phyloP scores from a whole-genome alignment of 2,797 vertebrate genomes.

The Pipistrellus nathusii region DNA sequence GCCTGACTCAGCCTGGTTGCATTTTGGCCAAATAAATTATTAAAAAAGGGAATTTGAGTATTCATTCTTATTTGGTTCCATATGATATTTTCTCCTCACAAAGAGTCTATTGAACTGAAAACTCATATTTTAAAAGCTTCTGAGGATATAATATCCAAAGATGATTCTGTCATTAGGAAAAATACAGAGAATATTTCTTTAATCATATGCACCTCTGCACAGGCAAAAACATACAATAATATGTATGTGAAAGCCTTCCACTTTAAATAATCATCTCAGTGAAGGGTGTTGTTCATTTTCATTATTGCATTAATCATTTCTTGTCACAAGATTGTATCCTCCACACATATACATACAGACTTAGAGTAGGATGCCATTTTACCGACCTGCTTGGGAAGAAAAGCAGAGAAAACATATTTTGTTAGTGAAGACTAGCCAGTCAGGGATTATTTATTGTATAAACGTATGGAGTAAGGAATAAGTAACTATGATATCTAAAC shows the following conservation, averaged over 20 bases:
- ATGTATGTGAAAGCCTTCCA: slow-evolving; percentile 68
- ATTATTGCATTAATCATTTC: slow-evolving; percentile 72
- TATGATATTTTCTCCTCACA: background rate
- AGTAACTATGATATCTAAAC: background rate
- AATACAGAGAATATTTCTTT: slow-evolving; percentile 73
- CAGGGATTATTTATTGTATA: background rate
- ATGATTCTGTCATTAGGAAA: slow-evolving; percentile 53
- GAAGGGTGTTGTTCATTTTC: slow-evolving; percentile 75
- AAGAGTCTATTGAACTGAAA: slow-evolving; percentile 7
- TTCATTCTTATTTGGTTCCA: background rate
- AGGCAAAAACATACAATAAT: slow-evolving; percentile 55
- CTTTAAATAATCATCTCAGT: slow-evolving; percentile 76
- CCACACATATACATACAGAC: slow-evolving; percentile 16
- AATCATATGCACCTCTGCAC: slow-evolving; percentile 52
- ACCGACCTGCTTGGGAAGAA: slow-evolving; percentile 64
- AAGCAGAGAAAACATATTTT: slow-evolving; percentile 74
- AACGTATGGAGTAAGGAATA: background rate
- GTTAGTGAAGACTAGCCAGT: background rate
- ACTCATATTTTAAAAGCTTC: slow-evolving; percentile 19
- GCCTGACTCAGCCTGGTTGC: background rate
- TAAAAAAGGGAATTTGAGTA: background rate
- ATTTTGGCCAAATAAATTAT: background rate
- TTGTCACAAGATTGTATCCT: background rate
- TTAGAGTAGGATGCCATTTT: slow-evolving; percentile 51
- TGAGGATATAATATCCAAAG: slow-evolving; percentile 13